Base-by-base conservation (phyloP, 2,113 vertebrate species). In the Myrmophylax atrothorax region DNA sequence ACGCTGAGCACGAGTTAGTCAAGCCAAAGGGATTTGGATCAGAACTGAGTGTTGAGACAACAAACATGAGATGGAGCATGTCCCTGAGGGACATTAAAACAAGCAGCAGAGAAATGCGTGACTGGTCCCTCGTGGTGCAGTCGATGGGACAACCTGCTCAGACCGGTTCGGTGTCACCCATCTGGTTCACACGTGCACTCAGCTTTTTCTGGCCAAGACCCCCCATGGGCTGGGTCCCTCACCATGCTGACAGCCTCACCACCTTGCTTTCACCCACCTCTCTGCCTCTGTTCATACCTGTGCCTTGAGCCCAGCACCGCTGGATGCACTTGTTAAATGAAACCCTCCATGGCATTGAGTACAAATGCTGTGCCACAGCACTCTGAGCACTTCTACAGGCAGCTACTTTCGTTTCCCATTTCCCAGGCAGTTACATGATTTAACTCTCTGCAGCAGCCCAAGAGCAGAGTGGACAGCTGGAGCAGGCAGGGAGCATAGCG, bases 381-480 rank as follows among this genome's bases (percentile, higher is more conserved):
- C 72, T 64, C 26, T 5, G 49, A 93, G 52, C 58, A 24, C 82
- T 84, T 90, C 84, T 79, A 92, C 91, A 84, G 70, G 96, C 80
- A 58, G 78, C 66, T 75, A 79, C 91, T 96, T 97, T 96, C 84
- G 0, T 91, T 97, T 97, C 94, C 89, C 88, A 62, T 96, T 97
- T 97, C 92, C 94, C 91, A 92, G 81, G 67, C 11, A 0, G 74
- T 83, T 92, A 73, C 5, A 18, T 47, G 84, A 90, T 93, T 96
- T 96, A 94, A 95, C 94, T 93, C 92, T 96, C 58, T 44, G 70
- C 0, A 2, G 69, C 49, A 2, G 76, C 64, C 67, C 2, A 2
- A 53, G 85, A 84, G 47, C 16, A 7, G 44, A 60, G 63, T 0
- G 0, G 67, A 49, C 76, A 90, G 56, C 68, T 87, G 85, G 86